phyloP scores from a whole-genome alignment of 1,140 invertebrate genomes.

The Andrena cerasifolii region DNA sequence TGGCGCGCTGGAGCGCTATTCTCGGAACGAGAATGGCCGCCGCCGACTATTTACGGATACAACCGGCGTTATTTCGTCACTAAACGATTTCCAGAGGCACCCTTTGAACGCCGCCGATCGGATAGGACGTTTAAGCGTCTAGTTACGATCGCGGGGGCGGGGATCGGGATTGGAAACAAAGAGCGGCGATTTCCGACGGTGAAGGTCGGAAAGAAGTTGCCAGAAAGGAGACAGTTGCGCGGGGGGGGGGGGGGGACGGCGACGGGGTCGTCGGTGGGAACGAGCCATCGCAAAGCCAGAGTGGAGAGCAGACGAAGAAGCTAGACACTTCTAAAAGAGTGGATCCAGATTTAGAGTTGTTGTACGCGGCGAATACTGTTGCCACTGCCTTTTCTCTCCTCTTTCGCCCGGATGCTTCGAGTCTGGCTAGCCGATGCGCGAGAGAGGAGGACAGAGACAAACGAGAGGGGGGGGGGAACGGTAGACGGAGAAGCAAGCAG shows the following conservation, averaged over 20 bases:
- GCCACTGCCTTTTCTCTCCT: constrained; percentile 51
- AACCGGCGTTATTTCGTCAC: constrained; percentile 71
- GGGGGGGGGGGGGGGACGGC: too few relatives aligned
- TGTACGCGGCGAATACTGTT: constrained; percentile 58
- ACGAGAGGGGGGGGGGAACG: constrained; percentile 14
- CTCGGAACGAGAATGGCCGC: constrained; percentile 71
- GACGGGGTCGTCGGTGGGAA: too few relatives aligned
- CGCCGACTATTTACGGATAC: constrained; percentile 76
- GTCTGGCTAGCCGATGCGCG: not conserved
- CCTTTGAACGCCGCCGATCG: constrained; percentile 31
- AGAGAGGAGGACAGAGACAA: not conserved
- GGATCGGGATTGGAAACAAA: constrained; percentile 19
- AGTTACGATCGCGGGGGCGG: too few relatives aligned
- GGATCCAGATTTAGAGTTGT: constrained; percentile 73
- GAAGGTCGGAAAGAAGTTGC: constrained; percentile 31
- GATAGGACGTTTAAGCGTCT: too few relatives aligned
- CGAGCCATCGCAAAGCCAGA: not conserved
- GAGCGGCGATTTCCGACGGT: not conserved
- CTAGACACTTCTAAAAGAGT: constrained; percentile 74
- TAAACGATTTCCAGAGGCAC: constrained; percentile 67
- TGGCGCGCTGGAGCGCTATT: constrained; percentile 72
- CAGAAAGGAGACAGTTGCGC: too few relatives aligned
- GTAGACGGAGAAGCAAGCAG: not conserved
- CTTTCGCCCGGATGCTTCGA: constrained; percentile 39
- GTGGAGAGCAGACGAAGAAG: constrained; percentile 14